Percentiles rank a stretch among this genome's conserved stretches.
Evolutionary conservation across 2,888 invertebrate species (phyloP).

Genomic region (Xestia rhomboidea): DNA sequence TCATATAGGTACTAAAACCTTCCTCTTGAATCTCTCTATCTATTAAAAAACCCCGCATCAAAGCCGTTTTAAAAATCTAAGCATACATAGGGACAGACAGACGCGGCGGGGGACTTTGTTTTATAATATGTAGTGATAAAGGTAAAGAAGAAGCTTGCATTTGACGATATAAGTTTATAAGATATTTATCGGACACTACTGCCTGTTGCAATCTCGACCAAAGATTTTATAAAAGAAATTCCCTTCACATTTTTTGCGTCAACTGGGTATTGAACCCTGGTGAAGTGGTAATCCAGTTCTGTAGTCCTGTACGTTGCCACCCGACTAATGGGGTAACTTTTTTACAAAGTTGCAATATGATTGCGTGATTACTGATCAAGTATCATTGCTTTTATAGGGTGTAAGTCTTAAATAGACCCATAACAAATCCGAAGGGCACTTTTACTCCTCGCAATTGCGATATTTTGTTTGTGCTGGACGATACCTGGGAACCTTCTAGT

Average conservation of each 20-base stretch:
- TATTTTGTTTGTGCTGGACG: no score
- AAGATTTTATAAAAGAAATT: not conserved
- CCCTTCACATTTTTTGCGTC: not conserved
- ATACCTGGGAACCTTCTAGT: no score
- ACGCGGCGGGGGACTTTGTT: no score
- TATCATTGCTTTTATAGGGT: not conserved
- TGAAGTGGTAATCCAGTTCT: slow-evolving; percentile 41
- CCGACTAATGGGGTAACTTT: not conserved
- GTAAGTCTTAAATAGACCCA: no score
- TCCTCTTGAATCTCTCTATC: no score
- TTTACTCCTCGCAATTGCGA: no score
- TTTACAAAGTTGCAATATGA: not conserved
- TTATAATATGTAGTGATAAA: no score
- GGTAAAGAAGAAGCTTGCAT: not conserved
- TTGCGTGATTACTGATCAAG: not conserved
- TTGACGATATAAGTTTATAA: not conserved
- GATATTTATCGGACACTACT: not conserved
- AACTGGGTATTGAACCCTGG: slow-evolving; percentile 24
- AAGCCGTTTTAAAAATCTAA: no score
- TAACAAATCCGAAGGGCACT: no score
- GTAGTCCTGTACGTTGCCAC: slow-evolving; percentile 10
- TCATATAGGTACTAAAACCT: no score
- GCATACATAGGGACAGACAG: no score
- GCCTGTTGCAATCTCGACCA: not conserved
- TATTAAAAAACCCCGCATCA: no score